These are phyloP conservation scores for Monopterus albus DNA, from an alignment of 2,113 vertebrate species.

Conservation along the genomic window DNA sequence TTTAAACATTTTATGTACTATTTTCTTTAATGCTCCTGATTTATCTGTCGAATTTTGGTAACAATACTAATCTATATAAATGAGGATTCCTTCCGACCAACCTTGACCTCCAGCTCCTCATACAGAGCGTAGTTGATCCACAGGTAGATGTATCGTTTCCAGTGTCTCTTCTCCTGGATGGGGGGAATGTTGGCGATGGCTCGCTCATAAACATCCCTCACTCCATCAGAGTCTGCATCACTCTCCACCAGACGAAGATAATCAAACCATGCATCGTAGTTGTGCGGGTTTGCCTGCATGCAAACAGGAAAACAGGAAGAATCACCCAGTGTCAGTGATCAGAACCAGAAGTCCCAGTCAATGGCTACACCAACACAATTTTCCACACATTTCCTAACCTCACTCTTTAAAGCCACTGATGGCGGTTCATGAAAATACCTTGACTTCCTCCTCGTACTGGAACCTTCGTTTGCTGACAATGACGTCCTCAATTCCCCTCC, in stretches of 20 bases:
- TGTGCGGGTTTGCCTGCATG: constrained; percentile 93
- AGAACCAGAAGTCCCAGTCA: too few species aligned
- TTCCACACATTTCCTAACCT: neutral
- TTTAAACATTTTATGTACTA: too few species aligned
- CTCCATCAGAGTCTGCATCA: constrained; percentile 87
- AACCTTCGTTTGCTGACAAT: constrained; percentile 97
- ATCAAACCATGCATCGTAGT: constrained; percentile 98
- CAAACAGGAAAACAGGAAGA: too few species aligned
- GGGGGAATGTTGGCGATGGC: constrained; percentile 95
- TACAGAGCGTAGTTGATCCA: constrained; percentile 98
- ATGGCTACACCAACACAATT: too few species aligned
- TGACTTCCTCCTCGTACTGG: constrained; percentile 98
- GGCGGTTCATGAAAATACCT: constrained; percentile 76
- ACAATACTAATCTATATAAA: too few species aligned
- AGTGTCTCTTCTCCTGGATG: constrained; percentile 95
- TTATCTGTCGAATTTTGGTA: too few species aligned
- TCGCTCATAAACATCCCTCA: constrained; percentile 94
- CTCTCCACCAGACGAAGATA: constrained; percentile 96
- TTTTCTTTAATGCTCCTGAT: too few species aligned
- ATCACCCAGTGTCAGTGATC: too few species aligned
- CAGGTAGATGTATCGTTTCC: constrained; percentile 97
- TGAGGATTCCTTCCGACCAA: too few species aligned
- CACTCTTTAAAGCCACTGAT: neutral
- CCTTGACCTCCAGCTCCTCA: constrained; percentile 97
- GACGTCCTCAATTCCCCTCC: constrained; percentile 96